Evolutionary conservation across 1,140 invertebrate species (phyloP), one percentile per base, ranked within the genome.

Genomic region (Drosophila kohkoa): DNA sequence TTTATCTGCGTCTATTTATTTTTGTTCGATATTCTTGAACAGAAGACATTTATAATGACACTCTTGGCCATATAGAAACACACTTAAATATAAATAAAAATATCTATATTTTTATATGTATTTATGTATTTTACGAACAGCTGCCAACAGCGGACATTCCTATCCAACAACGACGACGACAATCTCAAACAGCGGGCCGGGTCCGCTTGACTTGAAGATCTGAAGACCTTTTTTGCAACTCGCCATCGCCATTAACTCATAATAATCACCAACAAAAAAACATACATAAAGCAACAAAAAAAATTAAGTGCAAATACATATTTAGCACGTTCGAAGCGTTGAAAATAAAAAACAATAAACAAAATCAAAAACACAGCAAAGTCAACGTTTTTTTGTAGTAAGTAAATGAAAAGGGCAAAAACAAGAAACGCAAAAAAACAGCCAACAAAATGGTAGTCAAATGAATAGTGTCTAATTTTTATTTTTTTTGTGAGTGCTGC

Each of bases 251-350:
- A 70, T 63, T 75, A 75, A 69, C 57, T 71, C 48, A n/a, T 58
- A 64, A 75, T 64, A 75, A 70, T 71, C 58, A 58, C 66, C 30
- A 16, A 58, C 65, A 43, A 63, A 63, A 63, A 70, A 59, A 45
- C 54, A 45, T 38, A 68, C 60, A 60, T 7, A 59, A 59, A 45
- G 20, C 20, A 25, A 25, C 20, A 68, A 73, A 62, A 73, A 62
- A 68, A 74, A 60, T 69, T 8, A 75, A 71, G 60, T 64, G 60
- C 59, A 59, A 75, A 71, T 71, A 64, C 49, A 71, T 59, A 71
- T 71, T 75, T 75, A 75, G 73, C 73, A 75, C 73, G 73, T 75
- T 75, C 68, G 30, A 75, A 75, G 55, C 68, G 52, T 69, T 75
- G 48, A 62, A 75, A 55, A 70, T 28, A 49, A 49, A 64, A 71